Conservation (phyloP, 2,888 invertebrate genomes). For the Exocentrus adspersus region DNA sequence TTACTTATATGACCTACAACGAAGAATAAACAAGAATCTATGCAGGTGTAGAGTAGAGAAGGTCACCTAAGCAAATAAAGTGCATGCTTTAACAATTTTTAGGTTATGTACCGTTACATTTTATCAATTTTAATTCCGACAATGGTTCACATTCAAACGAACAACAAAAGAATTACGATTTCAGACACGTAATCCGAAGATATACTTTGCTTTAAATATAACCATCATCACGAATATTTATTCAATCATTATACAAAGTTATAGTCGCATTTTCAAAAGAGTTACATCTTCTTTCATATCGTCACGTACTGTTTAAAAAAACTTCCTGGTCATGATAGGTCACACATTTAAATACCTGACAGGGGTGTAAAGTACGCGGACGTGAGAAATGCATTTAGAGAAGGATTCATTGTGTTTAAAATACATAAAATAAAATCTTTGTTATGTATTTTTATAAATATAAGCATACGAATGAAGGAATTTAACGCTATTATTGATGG, state of each 20-base stretch:
- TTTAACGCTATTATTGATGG: too few relatives aligned
- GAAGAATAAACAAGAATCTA: too few relatives aligned
- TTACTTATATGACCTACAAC: not conserved
- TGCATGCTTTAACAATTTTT: too few relatives aligned
- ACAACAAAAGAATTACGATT: not conserved
- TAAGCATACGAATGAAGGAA: too few relatives aligned
- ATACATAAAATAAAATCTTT: too few relatives aligned
- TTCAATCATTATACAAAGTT: not conserved
- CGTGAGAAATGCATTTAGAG: too few relatives aligned
- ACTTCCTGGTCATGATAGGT: not conserved
- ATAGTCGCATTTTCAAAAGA: not conserved
- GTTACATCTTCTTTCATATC: not conserved
- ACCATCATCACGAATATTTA: not conserved
- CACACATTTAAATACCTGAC: too few relatives aligned
- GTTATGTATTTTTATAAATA: too few relatives aligned
- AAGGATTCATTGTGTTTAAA: too few relatives aligned
- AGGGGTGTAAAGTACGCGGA: too few relatives aligned
- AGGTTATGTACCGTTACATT: not conserved
- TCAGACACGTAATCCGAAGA: not conserved
- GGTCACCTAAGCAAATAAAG: too few relatives aligned
- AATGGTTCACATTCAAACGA: too few relatives aligned
- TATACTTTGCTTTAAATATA: not conserved
- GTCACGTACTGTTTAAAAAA: not conserved
- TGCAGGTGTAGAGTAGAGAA: not conserved
- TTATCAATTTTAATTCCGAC: not conserved